Percentiles rank a stretch among this genome's conserved stretches.
Conservation (phyloP, 2,113 vertebrate genomes). For the Trachemys scripta region DNA sequence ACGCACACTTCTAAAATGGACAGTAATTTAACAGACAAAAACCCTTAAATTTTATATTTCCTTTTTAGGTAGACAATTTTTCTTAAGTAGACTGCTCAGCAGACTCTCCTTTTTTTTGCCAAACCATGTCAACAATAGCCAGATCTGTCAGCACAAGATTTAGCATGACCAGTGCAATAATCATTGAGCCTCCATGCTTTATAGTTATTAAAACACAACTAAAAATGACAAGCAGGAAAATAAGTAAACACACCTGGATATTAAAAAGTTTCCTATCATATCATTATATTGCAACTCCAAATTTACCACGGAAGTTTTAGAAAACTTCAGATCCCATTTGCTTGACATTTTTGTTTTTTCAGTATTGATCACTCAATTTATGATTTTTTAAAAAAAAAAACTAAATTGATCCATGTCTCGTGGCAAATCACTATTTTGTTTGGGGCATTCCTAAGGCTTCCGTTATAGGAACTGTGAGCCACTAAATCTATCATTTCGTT, state of each 20-base stretch:
- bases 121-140: not conserved
- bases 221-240: not conserved
- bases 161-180: not conserved
- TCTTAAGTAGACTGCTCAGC: not conserved
- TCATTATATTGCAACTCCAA: not conserved
- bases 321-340: not conserved
- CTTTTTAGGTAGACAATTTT: not conserved
- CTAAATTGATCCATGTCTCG: not conserved
- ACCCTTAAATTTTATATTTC: not conserved
- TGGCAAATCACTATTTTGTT: not conserved
- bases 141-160: not conserved
- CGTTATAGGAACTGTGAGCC: fast-evolving
- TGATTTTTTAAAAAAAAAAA: not conserved
- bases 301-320: not conserved
- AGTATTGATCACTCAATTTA: not conserved
- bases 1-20: not conserved
- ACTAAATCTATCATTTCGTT: not conserved
- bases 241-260: not conserved
- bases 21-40: not conserved
- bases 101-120: not conserved
- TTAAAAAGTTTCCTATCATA: not conserved
- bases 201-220: not conserved
- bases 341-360: not conserved
- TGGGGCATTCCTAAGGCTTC: fast-evolving
- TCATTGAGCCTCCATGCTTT: not conserved